Base-by-base conservation (phyloP, 2,888 invertebrate genomes). In the Timema cristinae region DNA sequence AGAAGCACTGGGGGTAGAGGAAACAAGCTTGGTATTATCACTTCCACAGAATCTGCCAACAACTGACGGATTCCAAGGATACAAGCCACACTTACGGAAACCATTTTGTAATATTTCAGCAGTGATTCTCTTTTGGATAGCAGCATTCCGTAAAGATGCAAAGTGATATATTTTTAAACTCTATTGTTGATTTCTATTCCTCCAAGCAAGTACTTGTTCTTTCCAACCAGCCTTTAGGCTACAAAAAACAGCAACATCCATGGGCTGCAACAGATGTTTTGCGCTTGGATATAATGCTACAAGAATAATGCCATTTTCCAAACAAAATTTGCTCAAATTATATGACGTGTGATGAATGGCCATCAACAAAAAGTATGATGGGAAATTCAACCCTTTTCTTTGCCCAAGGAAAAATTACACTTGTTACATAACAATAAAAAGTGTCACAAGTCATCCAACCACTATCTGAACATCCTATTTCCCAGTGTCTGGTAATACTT, bases 391-490 rank as follows among this genome's bases (percentile, higher is more conserved):
- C 16, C 5, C 16, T 56, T 16, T 56, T n/a, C 11, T 56, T 56
- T 16, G 16, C n/a, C 56, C 56, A 56, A 15, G 56, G 56, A 56
- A 15, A 16, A 56, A 56, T 15, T 56, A 56, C 56, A 56, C 16
- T 56, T n/a, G 56, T 56, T n/a, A 56, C 16, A 16, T 56, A 56
- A 13, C 56, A 15, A 56, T 56, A 56, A 56, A 56, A 56, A 15
- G 7, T 56, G 16, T 56, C 56, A 56, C 56, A 56, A 15, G 56
- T 56, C 56, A 7, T 56, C 56, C 56, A 56, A 7, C 6, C 56
- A 56, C 7, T 56, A 2, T 56, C 56, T 13, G 56, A 56, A 56
- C 5, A 56, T 15, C 5, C 56, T 7, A 7, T 16, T 15, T 6
- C 56, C 11, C 56, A 56, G 11, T 56, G 5, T 15, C 15, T 15